A percentile compares a stretch with the other conserved stretches of the same genome.
These are phyloP conservation scores for Trachemys scripta DNA, from an alignment of 2,113 vertebrate species.

Conservation along the genomic window DNA sequence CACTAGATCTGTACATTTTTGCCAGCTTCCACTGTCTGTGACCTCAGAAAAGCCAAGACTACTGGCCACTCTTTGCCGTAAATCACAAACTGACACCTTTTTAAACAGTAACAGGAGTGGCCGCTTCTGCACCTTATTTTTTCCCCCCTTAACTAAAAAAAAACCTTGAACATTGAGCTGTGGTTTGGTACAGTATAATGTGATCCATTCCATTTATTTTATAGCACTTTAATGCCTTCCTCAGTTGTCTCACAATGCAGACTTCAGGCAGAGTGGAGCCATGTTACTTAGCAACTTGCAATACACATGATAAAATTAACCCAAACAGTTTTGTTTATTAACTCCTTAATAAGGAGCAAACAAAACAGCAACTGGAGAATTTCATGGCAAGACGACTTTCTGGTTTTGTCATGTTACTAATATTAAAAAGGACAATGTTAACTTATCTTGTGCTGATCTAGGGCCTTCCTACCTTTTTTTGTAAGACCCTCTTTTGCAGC, in stretches of 20 bases:
- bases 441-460: conserved; percentile 48
- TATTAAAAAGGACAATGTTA: conserved; percentile 50
- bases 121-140: neutral
- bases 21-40: neutral
- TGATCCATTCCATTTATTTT: conserved; percentile 64
- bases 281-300: conserved; percentile 73
- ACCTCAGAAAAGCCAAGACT: neutral
- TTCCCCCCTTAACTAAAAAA: neutral
- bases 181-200: neutral
- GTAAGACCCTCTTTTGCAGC: conserved; percentile 41
- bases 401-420: conserved; percentile 33
- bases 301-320: conserved; percentile 79
- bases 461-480: conserved; percentile 26
- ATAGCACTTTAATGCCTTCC: conserved; percentile 45
- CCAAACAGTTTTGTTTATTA: conserved; percentile 75
- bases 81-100: fast-evolving
- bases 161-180: neutral
- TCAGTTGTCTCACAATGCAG: conserved; percentile 57
- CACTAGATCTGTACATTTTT: neutral
- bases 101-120: neutral
- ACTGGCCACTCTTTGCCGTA: neutral
- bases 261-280: conserved; percentile 75
- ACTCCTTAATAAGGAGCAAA: conserved; percentile 67
- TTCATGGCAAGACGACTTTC: conserved; percentile 55
- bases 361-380: conserved; percentile 60